These are phyloP conservation scores for Danio jaintianensis DNA, from an alignment of 2,797 vertebrate genomes.

Conservation along the genomic window DNA sequence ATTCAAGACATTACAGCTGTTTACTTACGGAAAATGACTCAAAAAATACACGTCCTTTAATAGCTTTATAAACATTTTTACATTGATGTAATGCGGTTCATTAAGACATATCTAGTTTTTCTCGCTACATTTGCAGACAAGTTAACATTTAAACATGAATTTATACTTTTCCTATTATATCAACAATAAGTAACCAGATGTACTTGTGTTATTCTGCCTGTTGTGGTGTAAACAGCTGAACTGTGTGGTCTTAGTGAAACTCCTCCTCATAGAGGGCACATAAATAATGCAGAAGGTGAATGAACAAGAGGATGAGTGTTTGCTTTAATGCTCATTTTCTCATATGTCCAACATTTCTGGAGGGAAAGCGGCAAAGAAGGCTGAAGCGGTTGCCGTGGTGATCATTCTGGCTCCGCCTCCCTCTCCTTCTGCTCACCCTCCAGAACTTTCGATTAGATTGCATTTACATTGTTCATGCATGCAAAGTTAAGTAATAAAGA, in stretches of 20 bases:
- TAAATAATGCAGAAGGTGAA: background rate
- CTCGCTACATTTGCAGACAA: too few relatives aligned
- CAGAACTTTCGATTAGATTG: constrained; percentile 48
- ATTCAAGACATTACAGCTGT: too few relatives aligned
- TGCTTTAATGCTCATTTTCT: background rate
- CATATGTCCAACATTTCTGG: constrained; percentile 48
- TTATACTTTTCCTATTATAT: too few relatives aligned
- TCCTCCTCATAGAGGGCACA: background rate
- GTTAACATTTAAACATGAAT: too few relatives aligned
- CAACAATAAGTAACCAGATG: background rate
- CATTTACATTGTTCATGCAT: too few relatives aligned
- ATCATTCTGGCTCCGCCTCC: constrained; percentile 65
- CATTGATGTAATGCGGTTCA: too few relatives aligned
- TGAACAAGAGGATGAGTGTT: constrained; percentile 2
- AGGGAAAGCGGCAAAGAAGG: constrained; percentile 67
- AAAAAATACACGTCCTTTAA: too few relatives aligned
- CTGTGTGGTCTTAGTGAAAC: background rate
- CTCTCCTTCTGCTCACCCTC: constrained; percentile 69
- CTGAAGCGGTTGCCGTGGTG: constrained; percentile 66
- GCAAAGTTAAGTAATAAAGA: too few relatives aligned
- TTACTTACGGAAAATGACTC: too few relatives aligned
- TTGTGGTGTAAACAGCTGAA: background rate
- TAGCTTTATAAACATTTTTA: too few relatives aligned
- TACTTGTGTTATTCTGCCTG: background rate
- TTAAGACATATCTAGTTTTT: too few relatives aligned